phyloP scores from a whole-genome alignment of 2,888 invertebrate species.

The Leptopilina syphax region DNA sequence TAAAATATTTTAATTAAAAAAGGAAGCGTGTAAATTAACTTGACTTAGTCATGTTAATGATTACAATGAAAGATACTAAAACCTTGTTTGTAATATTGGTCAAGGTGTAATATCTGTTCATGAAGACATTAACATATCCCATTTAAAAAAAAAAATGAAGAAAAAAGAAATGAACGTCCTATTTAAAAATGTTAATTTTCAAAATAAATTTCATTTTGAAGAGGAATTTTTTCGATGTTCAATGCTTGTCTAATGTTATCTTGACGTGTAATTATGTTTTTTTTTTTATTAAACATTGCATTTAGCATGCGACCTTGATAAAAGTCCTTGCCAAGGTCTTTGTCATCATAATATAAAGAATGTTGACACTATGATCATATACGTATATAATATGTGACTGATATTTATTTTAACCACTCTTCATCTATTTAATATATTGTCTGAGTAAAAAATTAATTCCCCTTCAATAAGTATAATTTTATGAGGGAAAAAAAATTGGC shows the following conservation, averaged over 20 bases:
- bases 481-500: background rate
- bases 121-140: constrained; percentile 27
- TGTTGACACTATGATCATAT: constrained; percentile 41
- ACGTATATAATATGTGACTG: constrained; percentile 13
- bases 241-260: background rate
- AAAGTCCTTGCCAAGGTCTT: constrained; percentile 60
- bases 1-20: background rate
- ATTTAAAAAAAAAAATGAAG: background rate
- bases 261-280: background rate
- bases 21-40: background rate
- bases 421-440: background rate
- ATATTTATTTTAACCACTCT: constrained; percentile 7
- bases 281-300: constrained; percentile 2
- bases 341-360: constrained; percentile 24
- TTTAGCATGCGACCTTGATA: constrained; percentile 57
- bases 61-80: constrained; percentile 36
- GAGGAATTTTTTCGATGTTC: background rate
- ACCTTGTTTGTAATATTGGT: constrained; percentile 36
- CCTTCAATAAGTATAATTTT: no score
- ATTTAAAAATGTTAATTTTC: background rate
- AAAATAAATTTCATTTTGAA: background rate
- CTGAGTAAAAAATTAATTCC: background rate
- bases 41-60: constrained; percentile 26
- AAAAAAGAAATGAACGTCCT: background rate
- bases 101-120: constrained; percentile 31